A percentile compares a stretch with the other conserved stretches of the same genome.
phyloP scores from a whole-genome alignment of 1,140 invertebrate genomes.

The Saxidomus purpurata region DNA sequence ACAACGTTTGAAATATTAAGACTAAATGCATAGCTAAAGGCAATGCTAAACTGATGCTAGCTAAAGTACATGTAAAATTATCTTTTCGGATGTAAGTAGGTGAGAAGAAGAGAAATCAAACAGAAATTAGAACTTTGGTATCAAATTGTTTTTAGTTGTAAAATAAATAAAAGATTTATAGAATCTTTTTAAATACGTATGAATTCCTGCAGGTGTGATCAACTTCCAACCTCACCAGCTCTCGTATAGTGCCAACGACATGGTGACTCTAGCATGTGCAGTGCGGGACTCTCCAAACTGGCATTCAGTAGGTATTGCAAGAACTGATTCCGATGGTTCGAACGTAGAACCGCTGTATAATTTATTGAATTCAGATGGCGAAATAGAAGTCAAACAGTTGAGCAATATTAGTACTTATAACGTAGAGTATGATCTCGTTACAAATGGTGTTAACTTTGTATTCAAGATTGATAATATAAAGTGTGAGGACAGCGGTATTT shows the following conservation, averaged over 20 bases:
- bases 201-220: background rate
- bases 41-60: too few relatives aligned
- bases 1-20: too few relatives aligned
- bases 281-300: background rate
- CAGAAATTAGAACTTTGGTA: too few relatives aligned
- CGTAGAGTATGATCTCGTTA: background rate
- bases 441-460: background rate
- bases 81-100: too few relatives aligned
- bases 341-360: background rate
- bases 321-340: background rate
- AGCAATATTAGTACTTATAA: background rate
- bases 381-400: background rate
- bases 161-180: too few relatives aligned
- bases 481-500: background rate
- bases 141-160: too few relatives aligned
- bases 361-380: background rate
- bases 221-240: background rate
- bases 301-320: background rate
- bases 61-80: too few relatives aligned
- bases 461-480: background rate
- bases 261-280: background rate
- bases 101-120: too few relatives aligned
- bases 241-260: background rate
- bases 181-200: too few relatives aligned
- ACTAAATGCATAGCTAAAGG: too few relatives aligned